A percentile compares a stretch with the other conserved stretches of the same genome.
phyloP scores from a whole-genome alignment of 2,113 vertebrate species.

The Suricata suricatta region DNA sequence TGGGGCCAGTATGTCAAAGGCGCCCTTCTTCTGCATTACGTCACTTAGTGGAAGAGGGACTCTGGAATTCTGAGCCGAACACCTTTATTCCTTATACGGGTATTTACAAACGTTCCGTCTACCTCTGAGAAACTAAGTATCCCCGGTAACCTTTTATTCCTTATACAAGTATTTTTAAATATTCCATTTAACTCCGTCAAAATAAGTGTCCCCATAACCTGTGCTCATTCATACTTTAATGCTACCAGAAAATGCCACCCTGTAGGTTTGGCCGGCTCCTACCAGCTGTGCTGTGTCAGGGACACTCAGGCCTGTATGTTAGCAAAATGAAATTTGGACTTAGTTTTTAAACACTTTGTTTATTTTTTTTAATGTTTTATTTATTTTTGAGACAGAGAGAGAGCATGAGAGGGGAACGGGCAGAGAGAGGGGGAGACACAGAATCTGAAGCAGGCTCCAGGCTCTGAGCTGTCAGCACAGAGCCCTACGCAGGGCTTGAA shows the following conservation, averaged over 20 bases:
- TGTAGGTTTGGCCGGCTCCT: not conserved
- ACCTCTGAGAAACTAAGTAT: no score
- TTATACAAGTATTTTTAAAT: not conserved
- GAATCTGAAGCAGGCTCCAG: no score
- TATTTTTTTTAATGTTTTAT: no score
- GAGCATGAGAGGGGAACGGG: no score
- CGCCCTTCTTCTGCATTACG: not conserved
- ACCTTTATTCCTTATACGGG: not conserved
- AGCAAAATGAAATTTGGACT: not conserved
- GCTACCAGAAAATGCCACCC: not conserved
- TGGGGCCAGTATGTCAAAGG: not conserved
- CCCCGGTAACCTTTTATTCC: not conserved
- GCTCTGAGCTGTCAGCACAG: no score
- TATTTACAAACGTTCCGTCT: not conserved
- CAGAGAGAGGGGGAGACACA: no score
- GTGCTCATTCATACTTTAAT: not conserved
- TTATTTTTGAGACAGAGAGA: no score
- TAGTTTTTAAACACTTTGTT: not conserved
- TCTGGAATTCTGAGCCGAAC: not conserved
- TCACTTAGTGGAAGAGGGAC: not conserved
- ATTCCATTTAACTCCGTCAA: not conserved
- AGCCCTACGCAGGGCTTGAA: no score
- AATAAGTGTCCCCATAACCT: not conserved
- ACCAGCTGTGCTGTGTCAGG: fast-evolving
- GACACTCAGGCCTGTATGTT: no score